Evolutionary conservation across 2,888 invertebrate species (phyloP), one percentile per base, ranked within the genome.

Genomic region (Caenorhabditis sinica): DNA sequence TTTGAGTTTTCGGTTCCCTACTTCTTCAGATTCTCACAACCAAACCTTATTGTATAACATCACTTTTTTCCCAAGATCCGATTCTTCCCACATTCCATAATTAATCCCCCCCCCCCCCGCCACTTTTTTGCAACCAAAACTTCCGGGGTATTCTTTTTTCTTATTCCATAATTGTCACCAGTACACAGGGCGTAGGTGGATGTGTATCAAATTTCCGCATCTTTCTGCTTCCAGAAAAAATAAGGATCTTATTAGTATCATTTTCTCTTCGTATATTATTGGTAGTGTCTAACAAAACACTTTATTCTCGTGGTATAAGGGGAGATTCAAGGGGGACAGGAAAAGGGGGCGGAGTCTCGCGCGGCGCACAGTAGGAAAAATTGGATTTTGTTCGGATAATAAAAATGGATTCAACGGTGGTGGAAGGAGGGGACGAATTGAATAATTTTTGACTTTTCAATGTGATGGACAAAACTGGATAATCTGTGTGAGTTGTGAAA

Each of bases 281-380:
- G 56, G 28, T 56, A 56, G 56, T 68, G 68, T 69, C 69, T 69
- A 69, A 69, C 69, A 69, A 69, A 69, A 69, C 69, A 56, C 69
- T 69, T 69, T 69, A 69, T 69, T 69, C 69, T 69, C 69, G 56
- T 23, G 56, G 23, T 25, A 49, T 36, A 28, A 40, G n/a, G n/a
- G n/a, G n/a, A n/a, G n/a, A n/a, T n/a, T n/a, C n/a, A n/a, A n/a
- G n/a, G n/a, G n/a, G n/a, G n/a, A n/a, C n/a, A n/a, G n/a, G 2
- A 25, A 43, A 40, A 56, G 63, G 63, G 6, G 25, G 63, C n/a
- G 56, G 56, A 56, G 23, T 25, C 25, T 28, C 5, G 56, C 56
- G 15, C 63, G 20, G n/a, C 20, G 20, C 33, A 61, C 15, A 3
- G n/a, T 30, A 6, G 58, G 58, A 30, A 25, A 58, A 58, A 56